A percentile compares a stretch with the other conserved stretches of the same genome.
Conservation (phyloP, 2,888 invertebrate genomes). For the Cacoxenus indagator region DNA sequence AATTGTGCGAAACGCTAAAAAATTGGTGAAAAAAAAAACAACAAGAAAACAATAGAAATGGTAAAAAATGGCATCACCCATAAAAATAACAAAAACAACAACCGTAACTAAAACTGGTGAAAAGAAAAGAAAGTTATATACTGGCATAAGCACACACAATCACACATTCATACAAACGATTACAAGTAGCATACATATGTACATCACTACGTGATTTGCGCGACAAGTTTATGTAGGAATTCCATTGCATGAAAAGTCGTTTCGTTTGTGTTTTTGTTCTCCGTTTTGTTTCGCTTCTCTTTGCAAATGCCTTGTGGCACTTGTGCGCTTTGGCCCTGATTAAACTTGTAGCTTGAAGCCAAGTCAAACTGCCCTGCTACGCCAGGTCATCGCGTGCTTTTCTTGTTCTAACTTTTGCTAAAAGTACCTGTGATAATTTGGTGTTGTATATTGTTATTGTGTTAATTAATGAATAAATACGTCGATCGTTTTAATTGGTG, state of each 20-base stretch:
- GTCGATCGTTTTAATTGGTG: not conserved
- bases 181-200: not conserved
- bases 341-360: too few relatives aligned
- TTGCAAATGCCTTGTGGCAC: not conserved
- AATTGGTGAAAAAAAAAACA: not conserved
- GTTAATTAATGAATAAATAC: not conserved
- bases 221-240: constrained; percentile 20
- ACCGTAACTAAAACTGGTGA: not conserved
- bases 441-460: not conserved
- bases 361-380: too few relatives aligned
- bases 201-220: not conserved
- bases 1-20: not conserved
- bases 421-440: not conserved
- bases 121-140: constrained; percentile 16
- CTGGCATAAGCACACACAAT: not conserved
- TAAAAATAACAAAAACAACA: not conserved
- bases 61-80: not conserved
- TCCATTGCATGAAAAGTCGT: constrained; percentile 6
- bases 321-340: not conserved
- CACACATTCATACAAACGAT: not conserved
- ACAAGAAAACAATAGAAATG: not conserved
- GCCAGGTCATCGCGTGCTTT: not conserved
- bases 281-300: not conserved
- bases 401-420: not conserved
- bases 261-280: not conserved